These are phyloP conservation scores for Drosophila suzukii DNA, from an alignment of 1,140 invertebrate species.

Conservation along the genomic window DNA sequence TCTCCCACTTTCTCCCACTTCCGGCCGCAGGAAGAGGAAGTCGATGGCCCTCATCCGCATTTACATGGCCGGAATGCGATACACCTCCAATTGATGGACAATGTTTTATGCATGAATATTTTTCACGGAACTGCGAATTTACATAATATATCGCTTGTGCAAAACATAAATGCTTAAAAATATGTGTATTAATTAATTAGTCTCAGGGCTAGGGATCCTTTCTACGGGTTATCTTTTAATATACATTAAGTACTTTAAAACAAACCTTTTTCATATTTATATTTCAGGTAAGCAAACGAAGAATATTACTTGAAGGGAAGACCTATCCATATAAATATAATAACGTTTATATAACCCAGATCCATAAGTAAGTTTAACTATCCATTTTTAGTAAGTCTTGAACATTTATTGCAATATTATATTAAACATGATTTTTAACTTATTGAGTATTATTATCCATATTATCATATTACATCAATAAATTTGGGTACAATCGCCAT, in stretches of 20 bases:
- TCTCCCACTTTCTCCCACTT: conserved; percentile 10
- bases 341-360: no score
- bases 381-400: no score
- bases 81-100: conserved; percentile 2
- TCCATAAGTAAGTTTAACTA: neutral
- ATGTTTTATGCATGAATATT: conserved; percentile 8
- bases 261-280: neutral
- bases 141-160: no score
- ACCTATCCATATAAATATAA: no score
- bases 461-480: neutral
- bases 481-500: neutral
- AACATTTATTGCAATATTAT: neutral
- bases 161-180: no score
- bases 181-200: no score
- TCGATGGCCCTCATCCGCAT: conserved; percentile 8
- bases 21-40: conserved; percentile 10
- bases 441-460: neutral
- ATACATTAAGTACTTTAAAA: neutral
- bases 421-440: no score
- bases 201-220: no score
- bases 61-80: conserved; percentile 1
- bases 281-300: neutral
- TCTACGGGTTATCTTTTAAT: neutral
- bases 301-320: neutral
- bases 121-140: no score